Base-by-base conservation (phyloP, 1,140 invertebrate species). In the Drosophila mauritiana region DNA sequence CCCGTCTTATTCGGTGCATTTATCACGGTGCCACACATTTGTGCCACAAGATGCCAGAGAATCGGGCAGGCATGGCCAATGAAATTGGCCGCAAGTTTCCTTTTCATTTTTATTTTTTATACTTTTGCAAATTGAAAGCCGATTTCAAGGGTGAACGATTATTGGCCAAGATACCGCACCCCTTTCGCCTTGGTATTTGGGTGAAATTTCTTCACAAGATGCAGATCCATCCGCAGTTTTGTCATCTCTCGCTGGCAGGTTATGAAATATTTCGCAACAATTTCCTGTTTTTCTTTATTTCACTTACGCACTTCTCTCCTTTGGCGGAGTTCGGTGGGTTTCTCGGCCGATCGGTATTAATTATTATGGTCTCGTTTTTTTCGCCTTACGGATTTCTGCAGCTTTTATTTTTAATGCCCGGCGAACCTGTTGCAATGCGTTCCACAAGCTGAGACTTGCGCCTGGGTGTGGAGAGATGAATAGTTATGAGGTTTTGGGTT, bases 11-110 rank as follows among this genome's bases (percentile, higher is more conserved):
- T 46, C 55, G 34, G 52, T 69, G 80, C 84, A 89, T 89, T 89
- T 89, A 89, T 89, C 84, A 89, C 85, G 85, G 77, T 89, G 84
- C 80, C 84, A 80, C 80, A 88, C 84, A 90, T 84, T 80, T 79
- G 54, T 77, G 77, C 67, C 73, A 82, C 75, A 70, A 70, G 80
- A 79, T 73, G 59, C 64, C 64, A 59, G 48, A 49, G 64, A 55
- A 75, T 74, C 62, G 56, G 48, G 49, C 40, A 58, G 45, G 40
- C 69, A 61, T 61, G 70, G 55, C 43, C 46, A 73, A 67, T 49
- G 54, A 62, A 55, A 68, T 52, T 49, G 57, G 36, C 48, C 64
- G 40, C 39, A 73, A 73, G 73, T 80, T 88, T 88, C 84, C 58
- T 64, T 89, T 89, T 88, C 72, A 74, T 67, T 88, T 82, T 48